Evolutionary conservation across 2,888 invertebrate genomes (phyloP), one percentile per base, ranked within the genome.

Genomic region (Tipula vernalis): DNA sequence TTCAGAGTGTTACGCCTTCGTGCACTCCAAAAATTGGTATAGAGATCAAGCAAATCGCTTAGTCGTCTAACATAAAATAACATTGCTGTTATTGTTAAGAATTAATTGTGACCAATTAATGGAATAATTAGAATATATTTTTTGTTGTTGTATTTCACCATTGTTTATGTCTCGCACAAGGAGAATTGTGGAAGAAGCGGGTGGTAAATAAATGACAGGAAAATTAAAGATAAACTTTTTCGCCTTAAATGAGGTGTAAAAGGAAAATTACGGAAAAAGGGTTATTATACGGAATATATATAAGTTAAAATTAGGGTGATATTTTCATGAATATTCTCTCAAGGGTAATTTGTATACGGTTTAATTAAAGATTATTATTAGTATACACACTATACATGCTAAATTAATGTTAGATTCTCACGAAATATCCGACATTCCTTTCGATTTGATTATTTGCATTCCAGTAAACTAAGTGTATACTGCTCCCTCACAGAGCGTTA

Each of bases 151-250:
- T 71, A 8, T 71, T 71, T 71, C 28, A 3, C 71, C 71, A 28
- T 28, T 71, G 71, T 71, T 71, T 71, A 10, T 28, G 28, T 71
- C 28, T 71, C 2, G 18, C 71, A 71, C 71, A 71, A 71, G 71
- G 5, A 71, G 10, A 28, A 28, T 3, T 71, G 15, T 57, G 15
- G 28, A 2, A 10, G 3, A 71, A 28, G 71, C 8, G 71, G 71
- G 28, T 28, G 71, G 71, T 13, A 71, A 71, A 71, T 71, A 71
- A 71, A 71, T 71, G 71, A 71, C 28, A 71, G 71, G 71, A 71
- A 71, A 71, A 71, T 71, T 71, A 71, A 71, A 71, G 71, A 71
- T 71, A 71, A 71, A 71, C 71, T 71, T 71, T 71, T 71, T 71
- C 12, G 71, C 71, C 71, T 71, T 71, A 71, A 71, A 71, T 71